These are phyloP conservation scores for Luidia sarsii DNA, from an alignment of 53 echinoderm and acorn worm genomes.

Conservation along the genomic window DNA sequence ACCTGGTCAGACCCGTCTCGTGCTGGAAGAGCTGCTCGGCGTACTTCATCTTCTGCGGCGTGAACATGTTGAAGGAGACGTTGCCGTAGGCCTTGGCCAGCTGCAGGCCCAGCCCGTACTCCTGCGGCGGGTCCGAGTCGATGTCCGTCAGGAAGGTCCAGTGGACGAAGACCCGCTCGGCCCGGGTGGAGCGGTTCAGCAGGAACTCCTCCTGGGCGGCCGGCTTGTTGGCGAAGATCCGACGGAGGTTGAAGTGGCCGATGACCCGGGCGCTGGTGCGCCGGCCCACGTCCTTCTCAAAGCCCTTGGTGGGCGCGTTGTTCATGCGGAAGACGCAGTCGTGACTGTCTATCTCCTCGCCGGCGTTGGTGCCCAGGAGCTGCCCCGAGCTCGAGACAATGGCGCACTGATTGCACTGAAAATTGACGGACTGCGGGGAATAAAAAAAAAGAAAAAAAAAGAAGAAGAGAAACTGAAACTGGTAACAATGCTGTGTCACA, in stretches of 20 bases:
- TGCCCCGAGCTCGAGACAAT: conserved; percentile 95
- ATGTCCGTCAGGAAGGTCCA: conserved; percentile 87
- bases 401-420: conserved; percentile 94
- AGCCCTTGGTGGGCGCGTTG: conserved; percentile 91
- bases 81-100: conserved; percentile 75
- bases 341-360: conserved; percentile 82
- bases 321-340: conserved; percentile 98
- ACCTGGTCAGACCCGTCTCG: conserved; percentile 90
- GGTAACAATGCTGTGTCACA: too few species aligned
- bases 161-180: conserved; percentile 81
- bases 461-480: background rate
- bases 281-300: conserved; percentile 84
- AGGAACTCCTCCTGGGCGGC: conserved; percentile 65
- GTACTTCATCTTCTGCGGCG: conserved; percentile 91
- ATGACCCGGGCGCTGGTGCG: conserved; percentile 84
- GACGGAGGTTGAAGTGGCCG: conserved; percentile 81
- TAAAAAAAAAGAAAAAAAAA: background rate
- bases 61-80: conserved; percentile 85
- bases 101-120: conserved; percentile 69
- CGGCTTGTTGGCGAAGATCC: conserved; percentile 65
- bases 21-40: conserved; percentile 85
- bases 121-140: conserved; percentile 60
- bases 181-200: conserved; percentile 53
- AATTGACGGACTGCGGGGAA: too few species aligned
- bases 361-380: conserved; percentile 74